These are phyloP conservation scores for Euzophera pinguis DNA, from an alignment of 2,888 invertebrate species.

Conservation along the genomic window DNA sequence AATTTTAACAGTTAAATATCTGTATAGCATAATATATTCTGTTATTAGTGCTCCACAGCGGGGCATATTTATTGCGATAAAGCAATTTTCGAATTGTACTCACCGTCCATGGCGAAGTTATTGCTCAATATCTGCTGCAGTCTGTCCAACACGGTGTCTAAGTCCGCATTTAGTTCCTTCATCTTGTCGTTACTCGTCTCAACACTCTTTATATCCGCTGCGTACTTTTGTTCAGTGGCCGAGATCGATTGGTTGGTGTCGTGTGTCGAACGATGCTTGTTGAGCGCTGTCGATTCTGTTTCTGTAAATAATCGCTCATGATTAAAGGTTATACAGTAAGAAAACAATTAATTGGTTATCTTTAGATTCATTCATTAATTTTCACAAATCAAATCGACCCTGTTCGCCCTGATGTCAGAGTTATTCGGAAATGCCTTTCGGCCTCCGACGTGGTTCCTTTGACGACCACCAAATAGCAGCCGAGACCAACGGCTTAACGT, in stretches of 20 bases:
- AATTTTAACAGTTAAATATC: too few relatives aligned
- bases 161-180: slow-evolving; percentile 81
- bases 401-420: too few relatives aligned
- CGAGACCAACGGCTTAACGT: too few relatives aligned
- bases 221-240: slow-evolving; percentile 56
- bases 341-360: too few relatives aligned
- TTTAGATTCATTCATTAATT: too few relatives aligned
- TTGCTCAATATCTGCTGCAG: slow-evolving; percentile 85
- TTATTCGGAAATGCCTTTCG: too few relatives aligned
- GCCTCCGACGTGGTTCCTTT: too few relatives aligned
- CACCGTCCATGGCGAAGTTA: slow-evolving; percentile 83
- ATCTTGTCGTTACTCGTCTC: slow-evolving; percentile 64
- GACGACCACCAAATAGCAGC: too few relatives aligned
- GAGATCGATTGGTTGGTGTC: slow-evolving; percentile 35
- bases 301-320: slow-evolving; percentile 28
- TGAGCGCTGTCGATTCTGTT: slow-evolving; percentile 29
- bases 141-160: slow-evolving; percentile 84
- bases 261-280: slow-evolving; percentile 24
- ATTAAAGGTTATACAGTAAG: background rate
- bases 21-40: too few relatives aligned
- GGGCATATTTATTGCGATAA: too few relatives aligned
- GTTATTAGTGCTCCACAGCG: too few relatives aligned
- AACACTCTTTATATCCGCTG: slow-evolving; percentile 57
- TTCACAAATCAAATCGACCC: too few relatives aligned
- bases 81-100: slow-evolving; percentile 20